Conservation (phyloP, 1,140 invertebrate genomes). For the Ganaspis sp. region DNA sequence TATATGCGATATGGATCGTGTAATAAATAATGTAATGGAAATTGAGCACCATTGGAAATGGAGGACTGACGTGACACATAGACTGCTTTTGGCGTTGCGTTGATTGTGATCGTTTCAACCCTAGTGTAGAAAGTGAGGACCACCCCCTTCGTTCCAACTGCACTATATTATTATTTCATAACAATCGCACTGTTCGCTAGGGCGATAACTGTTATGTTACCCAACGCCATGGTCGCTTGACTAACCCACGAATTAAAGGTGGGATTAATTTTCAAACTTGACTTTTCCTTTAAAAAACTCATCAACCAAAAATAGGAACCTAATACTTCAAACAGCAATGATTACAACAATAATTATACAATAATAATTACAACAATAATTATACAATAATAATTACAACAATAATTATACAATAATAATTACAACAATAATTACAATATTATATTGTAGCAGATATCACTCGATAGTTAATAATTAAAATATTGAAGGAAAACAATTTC, state of each 20-base stretch:
- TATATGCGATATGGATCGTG: not conserved
- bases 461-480: too few relatives aligned
- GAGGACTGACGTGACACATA: constrained; percentile 54
- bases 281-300: not conserved
- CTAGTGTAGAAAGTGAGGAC: constrained; percentile 52
- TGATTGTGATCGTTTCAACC: constrained; percentile 62
- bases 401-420: too few relatives aligned
- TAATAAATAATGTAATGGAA: constrained; percentile 26
- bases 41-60: constrained; percentile 60
- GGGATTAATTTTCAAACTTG: constrained; percentile 22
- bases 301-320: not conserved
- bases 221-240: constrained; percentile 49
- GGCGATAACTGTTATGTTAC: constrained; percentile 62
- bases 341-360: not conserved
- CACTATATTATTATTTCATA: constrained; percentile 65
- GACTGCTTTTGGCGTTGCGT: constrained; percentile 60
- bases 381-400: too few relatives aligned
- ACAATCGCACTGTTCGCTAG: constrained; percentile 61
- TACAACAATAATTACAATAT: too few relatives aligned
- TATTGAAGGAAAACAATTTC: too few relatives aligned
- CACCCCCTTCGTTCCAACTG: constrained; percentile 50
- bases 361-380: too few relatives aligned
- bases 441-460: too few relatives aligned
- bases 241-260: constrained; percentile 39
- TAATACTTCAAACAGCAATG: not conserved